phyloP scores from a whole-genome alignment of 2,797 vertebrate genomes.

The Pygocentrus nattereri region DNA sequence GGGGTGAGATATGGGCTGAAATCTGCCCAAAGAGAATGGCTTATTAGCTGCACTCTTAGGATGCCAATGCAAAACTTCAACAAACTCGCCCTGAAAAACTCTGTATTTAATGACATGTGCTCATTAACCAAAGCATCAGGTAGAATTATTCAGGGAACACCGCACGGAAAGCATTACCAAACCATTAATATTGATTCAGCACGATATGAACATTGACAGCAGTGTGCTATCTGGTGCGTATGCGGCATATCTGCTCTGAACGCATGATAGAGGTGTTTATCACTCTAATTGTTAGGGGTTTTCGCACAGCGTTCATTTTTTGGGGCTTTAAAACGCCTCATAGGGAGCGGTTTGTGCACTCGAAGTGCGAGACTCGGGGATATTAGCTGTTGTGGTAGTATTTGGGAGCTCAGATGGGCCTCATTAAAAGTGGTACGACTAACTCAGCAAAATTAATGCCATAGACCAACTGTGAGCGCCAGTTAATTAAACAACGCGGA shows the following conservation, averaged over 20 bases:
- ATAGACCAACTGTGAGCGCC: conserved; percentile 51
- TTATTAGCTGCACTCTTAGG: conserved; percentile 40
- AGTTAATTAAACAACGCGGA: conserved; percentile 53
- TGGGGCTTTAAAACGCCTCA: conserved; percentile 44
- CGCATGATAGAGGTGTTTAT: conserved; percentile 21
- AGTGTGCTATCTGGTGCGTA: neutral
- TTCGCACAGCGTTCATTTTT: conserved; percentile 43
- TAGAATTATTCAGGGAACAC: conserved; percentile 39
- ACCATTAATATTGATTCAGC: conserved; percentile 38
- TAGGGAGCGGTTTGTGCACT: conserved; percentile 37
- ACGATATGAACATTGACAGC: conserved; percentile 39
- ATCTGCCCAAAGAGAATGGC: conserved; percentile 30
- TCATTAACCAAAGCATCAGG: conserved; percentile 43
- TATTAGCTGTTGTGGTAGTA: conserved; percentile 46
- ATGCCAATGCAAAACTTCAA: conserved; percentile 37
- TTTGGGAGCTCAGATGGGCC: conserved; percentile 51
- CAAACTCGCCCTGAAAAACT: neutral
- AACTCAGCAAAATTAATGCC: conserved; percentile 53
- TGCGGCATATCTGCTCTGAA: neutral
- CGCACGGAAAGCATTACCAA: conserved; percentile 27
- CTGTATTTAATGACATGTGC: conserved; percentile 39
- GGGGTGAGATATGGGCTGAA: neutral
- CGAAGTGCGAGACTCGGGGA: conserved; percentile 32
- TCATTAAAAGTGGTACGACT: conserved; percentile 56
- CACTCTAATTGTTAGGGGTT: conserved; percentile 49